Evolutionary conservation across 2,888 invertebrate genomes (phyloP), one percentile per base, ranked within the genome.

Genomic region (Erynnis tages): DNA sequence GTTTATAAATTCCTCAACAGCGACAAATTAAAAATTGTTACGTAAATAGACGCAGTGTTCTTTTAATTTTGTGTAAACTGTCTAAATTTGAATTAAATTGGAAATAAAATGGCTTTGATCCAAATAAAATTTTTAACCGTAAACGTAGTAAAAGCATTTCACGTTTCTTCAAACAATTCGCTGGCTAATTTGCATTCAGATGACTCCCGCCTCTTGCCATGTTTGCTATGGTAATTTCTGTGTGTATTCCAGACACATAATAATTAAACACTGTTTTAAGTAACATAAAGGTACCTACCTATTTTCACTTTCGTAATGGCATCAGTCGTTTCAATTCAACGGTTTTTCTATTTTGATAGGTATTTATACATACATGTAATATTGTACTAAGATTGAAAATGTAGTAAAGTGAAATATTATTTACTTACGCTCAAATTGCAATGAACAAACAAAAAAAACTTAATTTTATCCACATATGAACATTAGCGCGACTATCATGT

Each of bases 121-220:
- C 54, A 48, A 59, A 59, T 55, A 57, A 61, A 56, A 61, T 55
- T 52, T 58, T 37, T 47, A 52, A 56, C 50, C 53, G 54, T 45
- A 38, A 60, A 57, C 53, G 52, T 44, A 59, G 57, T 63, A 56
- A 62, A 62, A 63, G 60, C 61, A 58, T 61, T 62, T 55, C 34
- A 53, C 44, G 54, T 58, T 62, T 59, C 61, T 60, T 59, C 54
- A 63, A 60, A 60, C 54, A 44, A 43, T 57, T 60, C 56, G 53
- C 54, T 44, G 55, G 49, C 49, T 57, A 57, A 65, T 67, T 66
- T 62, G 55, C 61, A 67, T 65, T 64, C 58, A 62, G 58, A 61
- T 61, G 60, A 58, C 48, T 55, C 40, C 43, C 46, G 48, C 37
- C 46, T 32, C 23, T 44, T 30, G 35, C 40, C 53, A 53, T 58